Conservation (phyloP, 2,888 invertebrate species). For the Taphrorychus bicolor region DNA sequence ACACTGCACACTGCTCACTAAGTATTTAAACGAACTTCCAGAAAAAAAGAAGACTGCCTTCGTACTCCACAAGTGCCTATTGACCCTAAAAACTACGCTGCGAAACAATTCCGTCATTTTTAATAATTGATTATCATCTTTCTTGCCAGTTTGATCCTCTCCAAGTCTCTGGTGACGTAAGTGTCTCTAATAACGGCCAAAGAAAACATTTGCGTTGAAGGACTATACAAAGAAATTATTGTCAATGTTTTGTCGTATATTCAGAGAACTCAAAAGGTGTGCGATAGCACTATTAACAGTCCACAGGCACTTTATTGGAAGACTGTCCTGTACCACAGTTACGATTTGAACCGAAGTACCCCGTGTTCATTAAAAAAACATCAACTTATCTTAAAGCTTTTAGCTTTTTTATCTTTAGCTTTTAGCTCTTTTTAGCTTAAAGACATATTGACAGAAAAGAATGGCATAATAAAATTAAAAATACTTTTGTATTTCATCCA, state of each 20-base stretch:
- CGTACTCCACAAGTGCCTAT: constrained; percentile 61
- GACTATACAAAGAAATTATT: constrained; percentile 72
- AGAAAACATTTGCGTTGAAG: constrained; percentile 61
- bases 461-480: no score
- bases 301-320: constrained; percentile 80
- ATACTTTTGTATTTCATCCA: no score
- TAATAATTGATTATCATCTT: constrained; percentile 82
- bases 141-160: constrained; percentile 72
- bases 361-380: no score
- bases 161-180: constrained; percentile 46
- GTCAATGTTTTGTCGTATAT: constrained; percentile 73
- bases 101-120: constrained; percentile 83
- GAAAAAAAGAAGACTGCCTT: constrained; percentile 62
- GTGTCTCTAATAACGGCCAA: neutral
- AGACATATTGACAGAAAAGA: no score
- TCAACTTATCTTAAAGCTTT: no score
- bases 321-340: constrained; percentile 77
- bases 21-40: constrained; percentile 72
- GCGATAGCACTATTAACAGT: constrained; percentile 67
- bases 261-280: constrained; percentile 68
- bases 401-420: no score
- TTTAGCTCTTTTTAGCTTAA: no score
- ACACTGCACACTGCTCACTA: constrained; percentile 72
- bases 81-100: constrained; percentile 63
- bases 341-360: no score